These are phyloP conservation scores for Monarcha castaneiventris DNA, from an alignment of 2,113 vertebrate genomes.

Conservation along the genomic window DNA sequence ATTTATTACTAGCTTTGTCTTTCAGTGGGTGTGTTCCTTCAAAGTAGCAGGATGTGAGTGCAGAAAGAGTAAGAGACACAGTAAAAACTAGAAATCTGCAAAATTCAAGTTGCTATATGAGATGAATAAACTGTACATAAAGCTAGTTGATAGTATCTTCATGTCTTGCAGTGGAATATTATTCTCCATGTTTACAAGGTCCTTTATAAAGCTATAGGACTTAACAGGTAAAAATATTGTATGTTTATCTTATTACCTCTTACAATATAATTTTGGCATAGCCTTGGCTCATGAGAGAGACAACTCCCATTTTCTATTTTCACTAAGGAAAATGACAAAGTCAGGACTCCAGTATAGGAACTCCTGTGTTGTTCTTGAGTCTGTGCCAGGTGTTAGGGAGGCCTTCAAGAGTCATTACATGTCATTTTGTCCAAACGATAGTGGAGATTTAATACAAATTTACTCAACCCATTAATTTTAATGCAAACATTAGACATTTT, in stretches of 20 bases:
- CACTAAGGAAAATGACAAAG: constrained; percentile 49
- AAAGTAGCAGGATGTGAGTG: neutral
- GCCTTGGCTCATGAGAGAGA: neutral
- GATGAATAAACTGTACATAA: neutral
- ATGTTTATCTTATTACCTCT: neutral
- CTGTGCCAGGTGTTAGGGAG: constrained; percentile 13
- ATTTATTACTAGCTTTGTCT: constrained; percentile 1
- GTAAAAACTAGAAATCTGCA: neutral
- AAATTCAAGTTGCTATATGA: neutral
- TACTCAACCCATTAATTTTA: neutral
- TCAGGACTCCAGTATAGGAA: constrained; percentile 40
- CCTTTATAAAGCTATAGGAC: neutral
- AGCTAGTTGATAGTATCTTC: neutral
- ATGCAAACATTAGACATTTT: neutral
- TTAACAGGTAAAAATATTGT: neutral
- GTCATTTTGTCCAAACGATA: neutral
- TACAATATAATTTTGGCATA: neutral
- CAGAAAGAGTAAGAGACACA: neutral
- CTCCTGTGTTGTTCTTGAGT: constrained; percentile 47
- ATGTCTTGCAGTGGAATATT: neutral
- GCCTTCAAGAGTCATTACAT: neutral
- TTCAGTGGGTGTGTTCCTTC: neutral
- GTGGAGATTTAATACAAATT: neutral
- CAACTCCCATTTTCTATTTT: constrained; percentile 54
- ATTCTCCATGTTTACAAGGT: neutral